These are phyloP conservation scores for Dinomys branickii DNA, from an alignment of 2,113 vertebrate species.

Conservation along the genomic window DNA sequence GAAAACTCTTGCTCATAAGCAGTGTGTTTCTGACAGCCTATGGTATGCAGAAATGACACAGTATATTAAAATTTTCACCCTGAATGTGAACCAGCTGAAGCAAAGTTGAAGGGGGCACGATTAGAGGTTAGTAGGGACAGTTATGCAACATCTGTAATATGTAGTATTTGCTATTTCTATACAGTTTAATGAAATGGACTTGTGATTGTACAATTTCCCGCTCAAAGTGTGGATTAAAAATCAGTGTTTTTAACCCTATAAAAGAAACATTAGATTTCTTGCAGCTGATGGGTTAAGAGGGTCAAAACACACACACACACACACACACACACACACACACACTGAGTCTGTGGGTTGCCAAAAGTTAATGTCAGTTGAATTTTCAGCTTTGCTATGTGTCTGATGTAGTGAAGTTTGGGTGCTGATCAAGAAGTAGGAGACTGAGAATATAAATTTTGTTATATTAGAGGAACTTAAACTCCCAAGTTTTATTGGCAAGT, in stretches of 20 bases:
- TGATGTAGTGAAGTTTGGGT: background rate
- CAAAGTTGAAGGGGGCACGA: background rate
- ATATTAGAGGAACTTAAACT: background rate
- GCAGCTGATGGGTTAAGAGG: background rate
- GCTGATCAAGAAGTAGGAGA: background rate
- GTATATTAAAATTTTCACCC: background rate
- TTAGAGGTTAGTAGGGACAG: background rate
- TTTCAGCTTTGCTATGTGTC: background rate
- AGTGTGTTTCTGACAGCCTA: background rate
- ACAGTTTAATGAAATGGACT: slow-evolving; percentile 47
- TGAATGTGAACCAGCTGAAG: background rate
- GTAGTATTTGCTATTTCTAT: background rate
- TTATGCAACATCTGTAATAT: background rate
- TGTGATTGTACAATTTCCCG: background rate
- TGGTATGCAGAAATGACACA: background rate
- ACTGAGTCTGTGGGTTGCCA: background rate
- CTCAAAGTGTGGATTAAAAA: slow-evolving; percentile 5
- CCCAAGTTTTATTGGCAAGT: background rate
- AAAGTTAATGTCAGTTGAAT: background rate
- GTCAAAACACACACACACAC: background rate
- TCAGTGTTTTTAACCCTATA: background rate
- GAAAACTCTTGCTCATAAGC: background rate
- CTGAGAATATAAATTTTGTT: background rate
- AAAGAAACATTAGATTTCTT: slow-evolving; percentile 33
- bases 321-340: background rate